phyloP scores from a whole-genome alignment of 2,888 invertebrate species.

The Apotomis betuletana region DNA sequence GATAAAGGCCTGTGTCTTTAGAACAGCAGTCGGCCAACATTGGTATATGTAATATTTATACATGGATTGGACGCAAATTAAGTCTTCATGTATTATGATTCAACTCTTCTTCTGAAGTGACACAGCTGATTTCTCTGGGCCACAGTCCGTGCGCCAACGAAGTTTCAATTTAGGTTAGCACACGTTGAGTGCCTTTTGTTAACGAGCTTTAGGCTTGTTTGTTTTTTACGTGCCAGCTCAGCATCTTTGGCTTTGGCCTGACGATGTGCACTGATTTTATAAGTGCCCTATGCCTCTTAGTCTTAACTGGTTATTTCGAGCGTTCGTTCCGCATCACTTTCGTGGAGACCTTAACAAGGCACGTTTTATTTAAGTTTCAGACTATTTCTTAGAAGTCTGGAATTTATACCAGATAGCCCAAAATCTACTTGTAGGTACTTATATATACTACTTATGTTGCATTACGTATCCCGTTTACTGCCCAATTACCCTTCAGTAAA shows the following conservation, averaged over 20 bases:
- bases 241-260: constrained; percentile 27
- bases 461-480: not conserved
- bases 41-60: too few species aligned
- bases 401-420: too few species aligned
- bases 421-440: too few species aligned
- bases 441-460: too few species aligned
- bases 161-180: constrained; percentile 39
- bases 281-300: constrained; percentile 4
- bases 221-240: constrained; percentile 37
- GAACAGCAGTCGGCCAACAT: too few species aligned
- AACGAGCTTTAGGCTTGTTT: constrained; percentile 34
- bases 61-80: too few species aligned
- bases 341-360: too few species aligned
- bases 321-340: too few species aligned
- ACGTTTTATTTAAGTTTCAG: too few species aligned
- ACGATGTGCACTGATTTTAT: constrained; percentile 11
- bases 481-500: not conserved
- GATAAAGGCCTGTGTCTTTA: too few species aligned
- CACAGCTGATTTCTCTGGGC: constrained; percentile 2
- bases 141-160: constrained; percentile 27
- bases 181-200: constrained; percentile 39
- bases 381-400: too few species aligned
- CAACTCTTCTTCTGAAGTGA: not conserved
- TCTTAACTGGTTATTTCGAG: not conserved
- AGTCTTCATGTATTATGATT: not conserved